These are phyloP conservation scores for Halcyon smyrnensis DNA, from an alignment of 2,797 vertebrate genomes.

Conservation along the genomic window DNA sequence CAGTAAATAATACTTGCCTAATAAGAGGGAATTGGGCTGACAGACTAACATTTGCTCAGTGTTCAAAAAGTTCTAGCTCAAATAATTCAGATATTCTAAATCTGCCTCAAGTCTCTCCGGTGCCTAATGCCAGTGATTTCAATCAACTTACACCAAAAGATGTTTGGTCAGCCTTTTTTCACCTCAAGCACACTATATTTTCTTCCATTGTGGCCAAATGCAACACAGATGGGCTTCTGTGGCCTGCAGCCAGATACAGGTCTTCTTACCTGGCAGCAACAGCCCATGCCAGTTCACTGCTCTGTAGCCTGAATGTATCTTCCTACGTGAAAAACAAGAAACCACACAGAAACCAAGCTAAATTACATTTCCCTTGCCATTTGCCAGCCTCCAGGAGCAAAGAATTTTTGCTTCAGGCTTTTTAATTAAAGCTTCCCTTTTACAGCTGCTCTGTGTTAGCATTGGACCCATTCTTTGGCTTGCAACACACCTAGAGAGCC, in stretches of 20 bases:
- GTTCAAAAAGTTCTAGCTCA: not conserved
- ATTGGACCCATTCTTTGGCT: not conserved
- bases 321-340: not conserved
- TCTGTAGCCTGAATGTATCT: not conserved
- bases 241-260: conserved; percentile 25
- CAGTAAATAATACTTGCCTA: conserved; percentile 18
- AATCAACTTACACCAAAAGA: not conserved
- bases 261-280: conserved; percentile 54
- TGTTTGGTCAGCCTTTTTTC: not conserved
- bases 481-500: not conserved
- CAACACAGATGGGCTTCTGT: conserved; percentile 47
- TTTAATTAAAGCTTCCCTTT: conserved; percentile 55
- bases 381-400: conserved; percentile 6
- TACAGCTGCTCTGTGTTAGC: conserved; percentile 2
- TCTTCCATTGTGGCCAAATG: conserved; percentile 35
- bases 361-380: not conserved
- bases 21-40: not conserved
- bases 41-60: conserved; percentile 7
- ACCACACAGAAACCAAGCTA: not conserved
- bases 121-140: not conserved
- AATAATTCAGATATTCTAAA: not conserved
- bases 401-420: not conserved
- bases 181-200: not conserved
- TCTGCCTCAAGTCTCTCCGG: not conserved
- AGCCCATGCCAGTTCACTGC: not conserved